phyloP scores from a whole-genome alignment of 2,797 vertebrate species.

The Alca torda region DNA sequence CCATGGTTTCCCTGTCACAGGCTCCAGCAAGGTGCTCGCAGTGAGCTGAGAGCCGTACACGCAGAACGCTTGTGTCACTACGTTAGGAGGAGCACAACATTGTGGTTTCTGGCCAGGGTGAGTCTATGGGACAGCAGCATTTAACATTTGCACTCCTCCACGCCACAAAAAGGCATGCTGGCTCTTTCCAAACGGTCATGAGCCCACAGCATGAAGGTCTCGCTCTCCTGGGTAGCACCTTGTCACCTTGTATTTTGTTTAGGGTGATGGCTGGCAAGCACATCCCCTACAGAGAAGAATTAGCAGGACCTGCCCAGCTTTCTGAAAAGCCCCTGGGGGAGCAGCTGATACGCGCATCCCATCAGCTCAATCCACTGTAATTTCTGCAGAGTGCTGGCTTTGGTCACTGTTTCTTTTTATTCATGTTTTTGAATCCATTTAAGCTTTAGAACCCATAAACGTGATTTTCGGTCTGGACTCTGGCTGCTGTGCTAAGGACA shows the following conservation, averaged over 20 bases:
- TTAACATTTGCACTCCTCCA: neutral
- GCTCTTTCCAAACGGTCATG: neutral
- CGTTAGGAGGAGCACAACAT: accelerated
- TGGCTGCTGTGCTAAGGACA: neutral
- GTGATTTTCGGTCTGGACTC: neutral
- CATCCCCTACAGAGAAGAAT: neutral
- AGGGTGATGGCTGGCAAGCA: neutral
- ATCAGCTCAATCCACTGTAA: neutral
- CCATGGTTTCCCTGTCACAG: neutral
- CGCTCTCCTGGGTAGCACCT: neutral
- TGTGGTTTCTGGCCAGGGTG: neutral
- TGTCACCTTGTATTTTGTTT: neutral
- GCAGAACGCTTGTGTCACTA: accelerated
- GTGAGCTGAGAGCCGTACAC: neutral
- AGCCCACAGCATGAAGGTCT: neutral
- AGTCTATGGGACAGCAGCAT: neutral
- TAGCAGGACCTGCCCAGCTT: neutral
- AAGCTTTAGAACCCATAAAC: neutral
- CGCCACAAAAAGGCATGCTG: neutral
- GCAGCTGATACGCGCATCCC: neutral
- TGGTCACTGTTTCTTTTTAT: neutral
- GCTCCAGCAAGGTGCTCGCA: neutral
- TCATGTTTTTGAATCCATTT: neutral
- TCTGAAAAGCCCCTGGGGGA: neutral
- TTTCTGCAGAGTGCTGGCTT: neutral